Base-by-base conservation (phyloP, 2,797 vertebrate genomes). In the Eidolon dupreanum region DNA sequence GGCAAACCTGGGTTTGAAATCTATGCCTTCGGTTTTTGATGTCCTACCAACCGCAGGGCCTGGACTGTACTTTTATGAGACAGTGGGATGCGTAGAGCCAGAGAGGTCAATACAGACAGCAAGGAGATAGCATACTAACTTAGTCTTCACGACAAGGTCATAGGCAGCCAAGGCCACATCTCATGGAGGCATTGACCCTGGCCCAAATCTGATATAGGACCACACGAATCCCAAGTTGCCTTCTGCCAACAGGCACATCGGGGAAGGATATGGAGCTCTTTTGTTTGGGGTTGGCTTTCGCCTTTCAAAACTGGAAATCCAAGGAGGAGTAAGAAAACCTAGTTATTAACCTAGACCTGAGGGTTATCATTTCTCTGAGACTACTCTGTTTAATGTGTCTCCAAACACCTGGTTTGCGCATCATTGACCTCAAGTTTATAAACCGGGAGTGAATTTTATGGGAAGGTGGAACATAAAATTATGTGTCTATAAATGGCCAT, bases 381-480 rank as follows among this genome's bases (percentile, higher is more conserved):
- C 24, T 84, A 12, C 55, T 88, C 3, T 24, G 73, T 49, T 15
- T 49, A 49, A 49, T 49, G 15, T 49, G 15, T 49, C 70, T 96
- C 59, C 41, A 88, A 43, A 86, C 71, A 93, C 51, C 86, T 96
- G 77, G 57, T 88, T 65, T 78, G 46, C 12, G 33, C 68, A 86
- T 90, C 85, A 82, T 1, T 94, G 93, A 63, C 73, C 41, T 90
- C 73, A 88, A 68, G 68, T 74, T 92, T 97, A 68, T 70, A 94
- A 90, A 95, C 65, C 59, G 66, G 57, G 86, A 93, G 73, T 94
- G 73, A 95, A 71, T 93, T 93, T 96, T 91, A 89, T 95, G 78
- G 85, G 82, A 95, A 94, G 41, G 85, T 88, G 88, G 51, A 46
- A 89, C 46, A 12, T 92, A 68, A 85, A 92, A 65, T 96, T 94